Base-by-base conservation (phyloP, 2,888 invertebrate species). In the Nemotelus pantherinus region DNA sequence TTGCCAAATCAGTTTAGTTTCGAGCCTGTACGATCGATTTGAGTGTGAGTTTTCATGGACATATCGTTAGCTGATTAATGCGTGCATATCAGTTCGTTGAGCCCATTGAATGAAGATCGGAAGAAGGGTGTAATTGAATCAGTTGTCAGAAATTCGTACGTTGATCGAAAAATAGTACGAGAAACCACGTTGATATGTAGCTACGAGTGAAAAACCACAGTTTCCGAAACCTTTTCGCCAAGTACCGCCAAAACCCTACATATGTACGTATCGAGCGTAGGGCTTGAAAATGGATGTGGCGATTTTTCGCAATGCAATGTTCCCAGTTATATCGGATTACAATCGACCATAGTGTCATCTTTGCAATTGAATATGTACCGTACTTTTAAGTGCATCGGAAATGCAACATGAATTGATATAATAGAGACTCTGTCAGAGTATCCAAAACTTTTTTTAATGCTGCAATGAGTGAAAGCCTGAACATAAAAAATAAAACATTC, bases 221-320 rank as follows among this genome's bases (percentile, higher is more conserved):
- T 85, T 85, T 85, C 85, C 85, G 85, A 85, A 85, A 85, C 85
- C 85, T 84, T 84, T 81, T 65, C 44, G 10, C 25, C 65, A 44
- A 43, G 68, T 58, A 67, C 72, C 50, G 67, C 44, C 60, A 60
- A 68, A 58, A 57, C 71, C 71, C 60, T 53, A 39, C n/a, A 41
- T 45, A 48, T 9, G 41, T 57, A 60, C 25, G 25, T 1, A 58
- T n/a, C 25, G 58, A 25, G 57, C 10, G 9, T 3, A 25, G 57
- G 10, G 57, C 3, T 3, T 7, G 25, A 57, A 7, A 64, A 72
- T 72, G 45, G 25, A 63, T 74, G 47, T 60, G 9, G 60, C 57
- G 63, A 25, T 48, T 74, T 25, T 50, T 74, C 44, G 48, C 63
- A 60, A 43, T 74, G 48, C 60, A 25, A n/a, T 43, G 63, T 74